Base-by-base conservation (phyloP, 2,888 invertebrate species). In the Papilio gigon region DNA sequence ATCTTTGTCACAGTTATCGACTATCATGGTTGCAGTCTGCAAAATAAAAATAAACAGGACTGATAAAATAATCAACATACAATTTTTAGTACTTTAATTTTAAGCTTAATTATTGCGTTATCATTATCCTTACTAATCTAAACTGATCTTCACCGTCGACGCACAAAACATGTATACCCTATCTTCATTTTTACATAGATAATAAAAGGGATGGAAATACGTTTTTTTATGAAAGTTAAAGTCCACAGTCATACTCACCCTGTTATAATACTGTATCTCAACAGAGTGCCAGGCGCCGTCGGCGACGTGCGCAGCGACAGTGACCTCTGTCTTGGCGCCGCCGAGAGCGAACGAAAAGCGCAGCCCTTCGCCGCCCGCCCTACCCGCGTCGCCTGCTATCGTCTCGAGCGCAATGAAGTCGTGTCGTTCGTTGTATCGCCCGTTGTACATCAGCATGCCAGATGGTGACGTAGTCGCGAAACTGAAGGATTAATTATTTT, bases 271-370 rank as follows among this genome's bases (percentile, higher is more conserved):
- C 17, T 94, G 93, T 0, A 99, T 94, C 71, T 95, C 94, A 2
- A 98, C 96, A 6, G 95, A 94, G 84, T 98, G 98, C 98, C 98
- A 99, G 53, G 94, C 88, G 0, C 99, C 98, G 81, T 98, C 97
- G 0, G 96, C 95, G 0, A 98, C 94, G 1, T 96, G 94, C 0
- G 94, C 94, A 0, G 94, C 94, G 14, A 96, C 93, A 0, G 94
- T 92, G 0, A 96, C 94, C 0, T 93, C 93, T 0, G 95, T 95
- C 9, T 95, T 93, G 67, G 94, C 94, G 59, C 95, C 95, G 0
- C 98, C 99, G 25, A 98, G 90, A 0, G 97, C 97, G 83, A 97
- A 98, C 0, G 97, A 96, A 88, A 98, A 98, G 76, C 95, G 94
- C 0, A 98, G 90, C 14, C 94, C 94, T 42, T 94, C 90, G 0